These are phyloP conservation scores for Thymallus thymallus DNA, from an alignment of 2,113 vertebrate genomes.

Conservation along the genomic window DNA sequence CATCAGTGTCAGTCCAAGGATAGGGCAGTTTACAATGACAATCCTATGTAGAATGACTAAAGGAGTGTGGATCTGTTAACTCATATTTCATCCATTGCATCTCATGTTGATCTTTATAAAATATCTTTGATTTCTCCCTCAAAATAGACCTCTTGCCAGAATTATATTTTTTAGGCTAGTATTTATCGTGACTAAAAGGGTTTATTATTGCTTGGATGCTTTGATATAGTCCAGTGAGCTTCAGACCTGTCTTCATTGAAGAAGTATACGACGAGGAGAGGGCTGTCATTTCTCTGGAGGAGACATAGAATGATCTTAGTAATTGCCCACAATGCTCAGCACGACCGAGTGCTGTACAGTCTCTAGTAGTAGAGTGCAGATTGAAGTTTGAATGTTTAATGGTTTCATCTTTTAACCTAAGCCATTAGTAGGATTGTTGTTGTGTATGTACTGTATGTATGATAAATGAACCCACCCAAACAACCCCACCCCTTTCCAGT, in stretches of 20 bases:
- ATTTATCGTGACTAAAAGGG: no score
- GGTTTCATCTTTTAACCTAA: background rate
- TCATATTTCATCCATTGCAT: background rate
- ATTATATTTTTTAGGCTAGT: no score
- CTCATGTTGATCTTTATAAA: background rate
- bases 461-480: no score
- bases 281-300: conserved; percentile 9
- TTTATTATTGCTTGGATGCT: no score
- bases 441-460: no score
- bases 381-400: background rate
- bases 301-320: conserved; percentile 18
- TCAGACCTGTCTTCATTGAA: background rate
- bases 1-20: background rate
- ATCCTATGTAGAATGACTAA: background rate
- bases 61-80: background rate
- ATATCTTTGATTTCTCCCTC: no score
- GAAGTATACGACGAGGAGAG: no score
- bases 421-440: background rate
- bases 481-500: no score
- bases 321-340: conserved; percentile 4
- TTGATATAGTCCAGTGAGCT: no score
- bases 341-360: background rate
- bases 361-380: background rate
- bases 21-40: background rate
- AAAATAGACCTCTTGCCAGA: no score